Evolutionary conservation across 2,888 invertebrate genomes (phyloP), one percentile per base, ranked within the genome.

Genomic region (Apoderus coryli): DNA sequence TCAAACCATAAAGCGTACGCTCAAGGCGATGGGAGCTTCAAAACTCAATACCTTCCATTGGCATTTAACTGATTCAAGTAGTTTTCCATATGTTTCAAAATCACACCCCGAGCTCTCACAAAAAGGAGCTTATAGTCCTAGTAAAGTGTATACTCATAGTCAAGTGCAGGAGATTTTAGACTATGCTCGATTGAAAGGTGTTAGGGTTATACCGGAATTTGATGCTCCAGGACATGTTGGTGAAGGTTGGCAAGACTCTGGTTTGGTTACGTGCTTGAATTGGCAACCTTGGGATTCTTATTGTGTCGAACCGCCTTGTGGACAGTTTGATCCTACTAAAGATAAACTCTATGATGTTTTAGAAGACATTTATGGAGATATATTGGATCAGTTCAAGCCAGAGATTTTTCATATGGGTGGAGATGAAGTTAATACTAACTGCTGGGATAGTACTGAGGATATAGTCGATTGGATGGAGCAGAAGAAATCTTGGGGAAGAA

Each of bases 1-100:
- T 25, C 47, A 56, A 3, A 70, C 69, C 27, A 72, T 90, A 32
- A 52, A 70, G 16, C 57, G 64, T 35, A 71, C 67, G 1, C 48
- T 90, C 44, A 84, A 88, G 39, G 79, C 79, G 0, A 85, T 92
- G 86, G 67, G 78, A 1, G 80, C 80, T 55, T 89, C 88, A 53
- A 93, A 93, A 57, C 57, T 89, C 48, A 92, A 92, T 54, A 84
- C 89, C 0, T 73, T 92, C 38, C 92, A 92, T 55, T 93, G 92
- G 90, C 92, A 93, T 53, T 78, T 93, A 28, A 80, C 81, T 0
- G 92, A 93, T 54, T 88, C 89, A 50, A 80, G 82, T 46, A 82
- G 89, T 36, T 93, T 92, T 53, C 90, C 92, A 0, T 92, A 80
- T 49, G 67, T 76, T 42, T 89, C 88, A 50, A 59, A 57, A 25